phyloP scores from a whole-genome alignment of 2,797 vertebrate genomes.

The Pristis pectinata region DNA sequence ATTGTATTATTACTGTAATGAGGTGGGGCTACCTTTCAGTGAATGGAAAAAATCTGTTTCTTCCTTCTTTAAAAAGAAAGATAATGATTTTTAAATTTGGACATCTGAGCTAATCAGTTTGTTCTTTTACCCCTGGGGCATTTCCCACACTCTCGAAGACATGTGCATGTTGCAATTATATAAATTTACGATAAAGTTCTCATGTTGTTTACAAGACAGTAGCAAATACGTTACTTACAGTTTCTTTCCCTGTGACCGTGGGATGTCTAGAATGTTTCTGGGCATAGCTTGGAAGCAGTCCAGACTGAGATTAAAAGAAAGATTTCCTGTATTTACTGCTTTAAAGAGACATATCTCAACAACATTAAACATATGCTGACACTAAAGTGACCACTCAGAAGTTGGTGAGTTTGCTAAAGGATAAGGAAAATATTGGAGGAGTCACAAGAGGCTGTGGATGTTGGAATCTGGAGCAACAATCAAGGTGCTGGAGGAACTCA shows the following conservation, averaged over 20 bases:
- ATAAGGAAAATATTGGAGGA: background rate
- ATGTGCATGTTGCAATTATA: conserved; percentile 32
- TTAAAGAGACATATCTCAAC: background rate
- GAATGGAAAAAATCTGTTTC: conserved; percentile 12
- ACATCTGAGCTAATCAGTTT: conserved; percentile 15
- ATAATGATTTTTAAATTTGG: conserved; percentile 29
- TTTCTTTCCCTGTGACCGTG: background rate
- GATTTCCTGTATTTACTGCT: background rate
- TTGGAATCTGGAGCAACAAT: no score
- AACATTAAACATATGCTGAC: background rate
- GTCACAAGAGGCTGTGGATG: no score
- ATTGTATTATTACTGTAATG: background rate
- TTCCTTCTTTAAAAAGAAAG: conserved; percentile 15
- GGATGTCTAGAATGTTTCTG: conserved; percentile 2
- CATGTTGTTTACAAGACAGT: background rate
- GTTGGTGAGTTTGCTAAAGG: background rate
- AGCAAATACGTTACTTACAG: background rate
- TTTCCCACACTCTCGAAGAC: conserved; percentile 17
- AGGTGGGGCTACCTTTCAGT: background rate
- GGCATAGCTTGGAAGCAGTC: background rate
- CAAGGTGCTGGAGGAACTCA: no score
- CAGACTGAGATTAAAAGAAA: conserved; percentile 8
- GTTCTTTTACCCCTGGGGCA: conserved; percentile 12
- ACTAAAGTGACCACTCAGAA: background rate
- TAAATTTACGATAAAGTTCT: conserved; percentile 17